Evolutionary conservation across 2,797 vertebrate genomes (phyloP).

Genomic region (Sphaeramia orbicularis): DNA sequence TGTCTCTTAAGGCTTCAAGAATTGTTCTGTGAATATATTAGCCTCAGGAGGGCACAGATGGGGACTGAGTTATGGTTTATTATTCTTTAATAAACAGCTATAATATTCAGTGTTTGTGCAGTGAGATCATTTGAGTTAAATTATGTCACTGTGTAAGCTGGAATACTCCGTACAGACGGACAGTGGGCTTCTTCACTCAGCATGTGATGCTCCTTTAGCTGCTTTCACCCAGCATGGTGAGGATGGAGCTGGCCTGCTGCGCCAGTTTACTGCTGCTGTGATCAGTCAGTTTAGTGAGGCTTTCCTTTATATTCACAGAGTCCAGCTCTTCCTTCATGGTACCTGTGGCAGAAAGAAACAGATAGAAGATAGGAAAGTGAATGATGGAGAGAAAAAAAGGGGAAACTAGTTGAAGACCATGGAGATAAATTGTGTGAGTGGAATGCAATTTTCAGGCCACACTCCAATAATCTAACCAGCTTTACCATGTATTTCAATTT

Average conservation of each 20-base stretch:
- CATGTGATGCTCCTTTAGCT: slow-evolving; percentile 58
- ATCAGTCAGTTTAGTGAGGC: slow-evolving; percentile 81
- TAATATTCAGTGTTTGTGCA: slow-evolving; percentile 21
- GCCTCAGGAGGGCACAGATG: too few species aligned
- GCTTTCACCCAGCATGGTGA: slow-evolving; percentile 78
- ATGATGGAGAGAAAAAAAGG: background rate
- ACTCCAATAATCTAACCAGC: too few species aligned
- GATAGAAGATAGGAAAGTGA: background rate
- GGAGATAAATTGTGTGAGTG: background rate
- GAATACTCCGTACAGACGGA: slow-evolving; percentile 21
- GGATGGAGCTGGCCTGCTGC: slow-evolving; percentile 83
- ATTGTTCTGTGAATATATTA: too few species aligned
- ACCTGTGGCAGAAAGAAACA: slow-evolving; percentile 72
- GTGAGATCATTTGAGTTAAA: slow-evolving; percentile 24
- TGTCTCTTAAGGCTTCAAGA: too few species aligned
- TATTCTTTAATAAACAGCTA: background rate
- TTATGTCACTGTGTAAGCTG: slow-evolving; percentile 14
- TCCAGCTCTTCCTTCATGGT: slow-evolving; percentile 87
- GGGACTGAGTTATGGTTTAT: too few species aligned
- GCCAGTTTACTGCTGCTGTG: slow-evolving; percentile 87
- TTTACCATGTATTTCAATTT: too few species aligned
- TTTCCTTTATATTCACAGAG: slow-evolving; percentile 85
- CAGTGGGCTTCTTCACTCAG: slow-evolving; percentile 8
- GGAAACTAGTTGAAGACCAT: background rate
- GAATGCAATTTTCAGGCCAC: too few species aligned